Evolutionary conservation across 2,888 invertebrate species (phyloP).

Genomic region (Saturnia japonica): DNA sequence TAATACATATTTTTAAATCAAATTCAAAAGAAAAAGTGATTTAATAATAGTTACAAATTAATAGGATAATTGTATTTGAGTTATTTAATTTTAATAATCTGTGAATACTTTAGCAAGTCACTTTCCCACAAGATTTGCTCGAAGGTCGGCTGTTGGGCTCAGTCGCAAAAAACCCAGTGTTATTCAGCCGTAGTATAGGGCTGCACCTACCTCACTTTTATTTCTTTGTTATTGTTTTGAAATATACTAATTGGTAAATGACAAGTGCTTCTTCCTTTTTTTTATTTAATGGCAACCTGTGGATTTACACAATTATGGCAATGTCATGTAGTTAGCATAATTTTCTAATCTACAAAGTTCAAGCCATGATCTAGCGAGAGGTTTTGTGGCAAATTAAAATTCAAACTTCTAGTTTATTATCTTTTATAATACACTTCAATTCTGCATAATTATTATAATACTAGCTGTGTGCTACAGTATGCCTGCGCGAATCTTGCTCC

Average conservation of each 20-base stretch:
- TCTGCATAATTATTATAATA: too few species aligned
- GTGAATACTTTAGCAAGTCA: constrained; percentile 47
- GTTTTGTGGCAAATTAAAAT: too few species aligned
- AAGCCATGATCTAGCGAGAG: too few species aligned
- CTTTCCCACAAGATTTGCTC: constrained; percentile 54
- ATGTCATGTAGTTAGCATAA: too few species aligned
- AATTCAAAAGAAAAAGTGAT: neutral
- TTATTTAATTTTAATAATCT: neutral
- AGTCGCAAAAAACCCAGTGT: constrained; percentile 25
- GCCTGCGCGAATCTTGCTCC: too few species aligned
- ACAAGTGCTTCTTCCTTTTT: too few species aligned
- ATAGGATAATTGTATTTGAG: neutral
- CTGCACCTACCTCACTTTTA: neutral
- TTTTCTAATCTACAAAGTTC: too few species aligned
- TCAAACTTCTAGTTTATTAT: too few species aligned
- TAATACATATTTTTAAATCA: neutral
- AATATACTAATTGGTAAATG: neutral
- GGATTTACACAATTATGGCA: too few species aligned
- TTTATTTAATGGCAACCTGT: too few species aligned
- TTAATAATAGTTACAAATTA: neutral
- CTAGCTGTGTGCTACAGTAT: too few species aligned
- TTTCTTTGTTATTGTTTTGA: neutral
- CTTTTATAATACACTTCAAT: too few species aligned
- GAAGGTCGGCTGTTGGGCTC: constrained; percentile 23
- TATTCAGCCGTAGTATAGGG: neutral